Percentiles rank a stretch among this genome's conserved stretches.
phyloP scores from a whole-genome alignment of 2,113 vertebrate species.

The Agapornis roseicollis region DNA sequence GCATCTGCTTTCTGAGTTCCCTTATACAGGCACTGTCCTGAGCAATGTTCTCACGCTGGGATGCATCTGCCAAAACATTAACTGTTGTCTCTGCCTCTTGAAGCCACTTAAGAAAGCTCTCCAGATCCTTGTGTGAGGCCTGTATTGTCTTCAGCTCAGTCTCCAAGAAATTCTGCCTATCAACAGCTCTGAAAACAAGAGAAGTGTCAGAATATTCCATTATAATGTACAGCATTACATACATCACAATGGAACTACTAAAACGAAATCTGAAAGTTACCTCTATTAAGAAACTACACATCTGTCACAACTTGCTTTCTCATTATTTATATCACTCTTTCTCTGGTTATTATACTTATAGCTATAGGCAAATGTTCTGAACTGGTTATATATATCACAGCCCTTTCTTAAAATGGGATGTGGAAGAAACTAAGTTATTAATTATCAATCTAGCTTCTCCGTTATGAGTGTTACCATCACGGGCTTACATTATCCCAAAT shows the following conservation, averaged over 20 bases:
- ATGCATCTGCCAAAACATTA: conserved; percentile 88
- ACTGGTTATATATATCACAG: background rate
- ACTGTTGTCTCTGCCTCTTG: conserved; percentile 91
- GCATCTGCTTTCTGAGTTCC: conserved; percentile 85
- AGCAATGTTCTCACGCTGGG: conserved; percentile 83
- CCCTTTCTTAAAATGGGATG: background rate
- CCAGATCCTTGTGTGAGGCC: conserved; percentile 85
- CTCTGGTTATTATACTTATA: background rate
- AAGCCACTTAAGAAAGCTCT: conserved; percentile 92
- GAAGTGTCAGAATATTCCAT: background rate
- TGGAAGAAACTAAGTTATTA: background rate
- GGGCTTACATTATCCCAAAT: background rate
- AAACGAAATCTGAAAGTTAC: background rate
- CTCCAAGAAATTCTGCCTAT: conserved; percentile 85
- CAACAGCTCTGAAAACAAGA: conserved; percentile 78
- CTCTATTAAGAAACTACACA: background rate
- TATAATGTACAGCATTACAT: background rate
- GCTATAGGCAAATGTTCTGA: background rate
- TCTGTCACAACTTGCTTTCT: background rate
- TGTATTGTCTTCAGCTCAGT: conserved; percentile 85
- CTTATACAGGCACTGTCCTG: conserved; percentile 78
- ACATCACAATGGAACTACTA: background rate
- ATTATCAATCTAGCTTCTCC: background rate
- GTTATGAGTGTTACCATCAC: background rate
- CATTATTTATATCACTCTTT: background rate